Conservation (phyloP, 2,888 invertebrate genomes). For the Temnothorax rugatulus region DNA sequence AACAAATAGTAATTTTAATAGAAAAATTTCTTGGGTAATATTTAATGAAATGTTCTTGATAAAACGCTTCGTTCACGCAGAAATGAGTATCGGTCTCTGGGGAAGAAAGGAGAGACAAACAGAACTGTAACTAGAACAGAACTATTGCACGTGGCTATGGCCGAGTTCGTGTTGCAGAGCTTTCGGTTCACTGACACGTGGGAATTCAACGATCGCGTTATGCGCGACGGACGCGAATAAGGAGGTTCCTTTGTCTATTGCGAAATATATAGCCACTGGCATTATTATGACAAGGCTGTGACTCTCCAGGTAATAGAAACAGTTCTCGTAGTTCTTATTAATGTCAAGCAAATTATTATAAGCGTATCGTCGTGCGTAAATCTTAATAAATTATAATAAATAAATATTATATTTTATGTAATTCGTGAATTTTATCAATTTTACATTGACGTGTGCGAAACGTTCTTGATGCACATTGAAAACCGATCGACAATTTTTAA, state of each 20-base stretch:
- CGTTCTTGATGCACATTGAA: not conserved
- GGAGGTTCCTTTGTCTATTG: slow-evolving; percentile 40
- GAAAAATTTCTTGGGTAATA: slow-evolving; percentile 19
- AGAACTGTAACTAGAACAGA: slow-evolving; percentile 38
- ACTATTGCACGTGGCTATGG: slow-evolving; percentile 10
- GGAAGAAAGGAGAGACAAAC: not conserved
- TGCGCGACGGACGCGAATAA: slow-evolving; percentile 27
- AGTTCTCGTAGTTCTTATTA: not conserved
- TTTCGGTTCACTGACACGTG: slow-evolving; percentile 65
- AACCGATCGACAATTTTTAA: not conserved
- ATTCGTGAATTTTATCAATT: not conserved
- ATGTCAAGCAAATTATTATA: not conserved
- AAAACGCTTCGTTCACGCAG: not conserved
- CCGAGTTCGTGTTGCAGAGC: slow-evolving; percentile 28
- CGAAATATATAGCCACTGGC: slow-evolving; percentile 32
- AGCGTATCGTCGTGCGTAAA: not conserved
- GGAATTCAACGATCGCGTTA: slow-evolving; percentile 61
- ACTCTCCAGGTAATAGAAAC: slow-evolving; percentile 18
- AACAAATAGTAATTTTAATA: not conserved
- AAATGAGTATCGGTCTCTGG: slow-evolving; percentile 24
- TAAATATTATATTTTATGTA: not conserved
- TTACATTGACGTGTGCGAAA: not conserved
- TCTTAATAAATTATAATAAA: not conserved
- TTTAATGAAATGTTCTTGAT: not conserved
- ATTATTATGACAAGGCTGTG: not conserved